Evolutionary conservation across 2,113 vertebrate genomes (phyloP).

Genomic region (Lamprotornis superbus): DNA sequence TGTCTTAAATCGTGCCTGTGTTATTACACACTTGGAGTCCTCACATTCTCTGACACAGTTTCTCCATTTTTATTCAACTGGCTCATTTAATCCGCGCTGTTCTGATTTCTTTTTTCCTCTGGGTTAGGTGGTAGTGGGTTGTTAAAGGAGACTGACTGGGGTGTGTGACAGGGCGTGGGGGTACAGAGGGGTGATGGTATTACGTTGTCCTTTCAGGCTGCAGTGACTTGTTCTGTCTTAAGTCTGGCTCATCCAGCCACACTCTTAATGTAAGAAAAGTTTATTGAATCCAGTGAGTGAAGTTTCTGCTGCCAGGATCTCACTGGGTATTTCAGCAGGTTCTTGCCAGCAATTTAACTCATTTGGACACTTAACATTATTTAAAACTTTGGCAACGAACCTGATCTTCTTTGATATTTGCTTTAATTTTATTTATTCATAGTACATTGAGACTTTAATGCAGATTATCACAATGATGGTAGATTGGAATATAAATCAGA

Average conservation of each 20-base stretch:
- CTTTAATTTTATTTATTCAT: not conserved
- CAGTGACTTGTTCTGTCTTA: not conserved
- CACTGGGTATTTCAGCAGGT: not conserved
- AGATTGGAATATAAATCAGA: not conserved
- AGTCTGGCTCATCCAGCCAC: not conserved
- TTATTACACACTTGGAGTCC: not conserved
- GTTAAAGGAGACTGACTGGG: not conserved
- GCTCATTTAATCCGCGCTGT: not conserved
- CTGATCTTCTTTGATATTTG: not conserved
- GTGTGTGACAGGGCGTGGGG: fast-evolving
- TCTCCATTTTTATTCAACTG: not conserved
- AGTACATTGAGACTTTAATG: not conserved
- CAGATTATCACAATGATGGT: not conserved
- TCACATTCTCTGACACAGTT: not conserved
- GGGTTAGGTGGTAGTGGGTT: not conserved
- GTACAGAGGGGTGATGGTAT: not conserved
- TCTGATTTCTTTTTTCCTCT: not conserved
- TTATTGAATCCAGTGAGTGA: not conserved
- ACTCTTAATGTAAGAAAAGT: not conserved
- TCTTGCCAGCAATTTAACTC: not conserved
- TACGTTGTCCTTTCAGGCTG: not conserved
- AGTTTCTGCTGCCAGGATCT: not conserved
- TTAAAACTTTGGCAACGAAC: not conserved
- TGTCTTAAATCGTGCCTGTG: not conserved
- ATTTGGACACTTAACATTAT: not conserved